These are phyloP conservation scores for Hemithea aestivaria DNA, from an alignment of 2,888 invertebrate genomes.

Conservation along the genomic window DNA sequence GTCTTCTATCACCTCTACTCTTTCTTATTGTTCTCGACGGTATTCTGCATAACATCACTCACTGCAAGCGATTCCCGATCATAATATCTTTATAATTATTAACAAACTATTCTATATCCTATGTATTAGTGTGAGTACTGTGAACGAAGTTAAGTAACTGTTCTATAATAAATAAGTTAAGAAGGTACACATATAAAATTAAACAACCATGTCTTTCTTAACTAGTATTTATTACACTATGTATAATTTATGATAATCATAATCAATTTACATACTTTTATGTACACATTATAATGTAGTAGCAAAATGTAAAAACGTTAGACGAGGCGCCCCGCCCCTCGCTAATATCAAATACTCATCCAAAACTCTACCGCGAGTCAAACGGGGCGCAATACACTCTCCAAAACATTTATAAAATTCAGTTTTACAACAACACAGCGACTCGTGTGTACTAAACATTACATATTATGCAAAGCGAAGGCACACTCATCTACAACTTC, in stretches of 20 bases:
- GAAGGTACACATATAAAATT: no score
- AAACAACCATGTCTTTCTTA: conserved; percentile 60
- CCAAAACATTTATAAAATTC: conserved; percentile 55
- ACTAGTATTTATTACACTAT: conserved; percentile 74
- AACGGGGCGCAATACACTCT: conserved; percentile 40
- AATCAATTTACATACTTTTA: conserved; percentile 73
- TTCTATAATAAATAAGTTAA: no score
- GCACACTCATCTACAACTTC: conserved; percentile 33
- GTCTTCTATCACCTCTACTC: neutral
- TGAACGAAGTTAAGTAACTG: no score
- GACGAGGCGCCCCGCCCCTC: conserved; percentile 21
- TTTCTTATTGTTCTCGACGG: neutral
- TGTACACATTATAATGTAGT: conserved; percentile 65
- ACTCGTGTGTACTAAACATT: conserved; percentile 11
- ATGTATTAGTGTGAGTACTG: no score
- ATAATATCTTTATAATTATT: no score
- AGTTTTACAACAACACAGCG: conserved; percentile 53
- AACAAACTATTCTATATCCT: no score
- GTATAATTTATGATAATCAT: conserved; percentile 68
- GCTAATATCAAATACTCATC: conserved; percentile 7
- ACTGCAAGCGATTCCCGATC: no score
- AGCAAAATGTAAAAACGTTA: conserved; percentile 68
- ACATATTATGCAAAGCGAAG: conserved; percentile 33
- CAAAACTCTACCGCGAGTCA: conserved; percentile 19
- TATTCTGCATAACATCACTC: neutral